phyloP scores from a whole-genome alignment of 2,888 invertebrate genomes.

The Drosophila rubida region DNA sequence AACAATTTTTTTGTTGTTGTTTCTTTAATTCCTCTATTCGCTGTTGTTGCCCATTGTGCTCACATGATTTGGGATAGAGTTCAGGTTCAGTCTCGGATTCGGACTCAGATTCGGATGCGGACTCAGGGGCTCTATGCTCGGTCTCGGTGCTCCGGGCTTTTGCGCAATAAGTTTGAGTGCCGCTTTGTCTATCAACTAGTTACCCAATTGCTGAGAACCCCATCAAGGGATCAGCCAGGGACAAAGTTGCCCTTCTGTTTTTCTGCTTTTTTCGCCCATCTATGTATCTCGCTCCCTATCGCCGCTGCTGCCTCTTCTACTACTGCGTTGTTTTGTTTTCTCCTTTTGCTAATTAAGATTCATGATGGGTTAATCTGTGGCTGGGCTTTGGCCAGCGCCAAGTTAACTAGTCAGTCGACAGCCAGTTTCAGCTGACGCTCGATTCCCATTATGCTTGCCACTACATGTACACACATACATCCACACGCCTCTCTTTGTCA shows the following conservation, averaged over 20 bases:
- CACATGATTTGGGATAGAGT: conserved; percentile 34
- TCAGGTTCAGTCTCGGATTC: conserved; percentile 20
- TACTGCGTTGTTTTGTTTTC: conserved; percentile 1
- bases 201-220: conserved; percentile 24
- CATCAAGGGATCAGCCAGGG: conserved; percentile 21
- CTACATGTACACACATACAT: too few species aligned
- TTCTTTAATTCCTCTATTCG: conserved; percentile 19
- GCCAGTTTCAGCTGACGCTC: conserved; percentile 4
- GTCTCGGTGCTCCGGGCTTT: conserved; percentile 17
- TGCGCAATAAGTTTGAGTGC: conserved; percentile 51
- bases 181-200: conserved; percentile 56
- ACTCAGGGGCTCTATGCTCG: neutral
- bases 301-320: neutral
- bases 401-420: conserved; percentile 39
- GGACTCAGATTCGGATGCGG: neutral
- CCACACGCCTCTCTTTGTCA: neutral
- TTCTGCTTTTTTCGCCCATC: conserved; percentile 1
- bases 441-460: conserved; percentile 6
- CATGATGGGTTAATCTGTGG: conserved; percentile 61
- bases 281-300: neutral
- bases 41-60: conserved; percentile 16
- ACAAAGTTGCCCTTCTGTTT: conserved; percentile 23
- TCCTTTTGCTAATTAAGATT: conserved; percentile 57
- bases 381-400: conserved; percentile 24
- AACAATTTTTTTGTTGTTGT: conserved; percentile 35